phyloP scores from a whole-genome alignment of 2,797 vertebrate genomes.

The Eleutherodactylus coqui region DNA sequence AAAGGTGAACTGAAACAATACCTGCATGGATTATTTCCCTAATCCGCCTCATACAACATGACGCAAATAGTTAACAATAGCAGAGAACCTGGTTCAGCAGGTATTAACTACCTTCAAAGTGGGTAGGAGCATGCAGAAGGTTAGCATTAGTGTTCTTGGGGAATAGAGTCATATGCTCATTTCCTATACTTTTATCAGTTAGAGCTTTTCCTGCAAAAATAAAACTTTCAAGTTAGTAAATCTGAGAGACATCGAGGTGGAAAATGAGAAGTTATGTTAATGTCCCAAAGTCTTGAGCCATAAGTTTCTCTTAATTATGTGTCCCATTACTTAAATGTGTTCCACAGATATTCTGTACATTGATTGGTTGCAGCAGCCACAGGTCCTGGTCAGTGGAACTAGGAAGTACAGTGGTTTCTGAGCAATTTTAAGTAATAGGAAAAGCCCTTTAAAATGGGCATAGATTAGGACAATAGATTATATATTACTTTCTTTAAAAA shows the following conservation, averaged over 20 bases:
- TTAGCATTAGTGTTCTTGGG: not conserved
- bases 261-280: constrained; percentile 6
- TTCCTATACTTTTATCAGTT: constrained; percentile 23
- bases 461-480: too few species aligned
- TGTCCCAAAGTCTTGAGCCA: not conserved
- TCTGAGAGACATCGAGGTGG: constrained; percentile 1
- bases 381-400: too few species aligned
- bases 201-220: constrained; percentile 23
- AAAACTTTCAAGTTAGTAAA: constrained; percentile 4
- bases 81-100: constrained; percentile 1
- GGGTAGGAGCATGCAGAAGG: not conserved
- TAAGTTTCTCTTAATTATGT: constrained; percentile 1
- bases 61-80: not conserved
- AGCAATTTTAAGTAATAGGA: too few species aligned
- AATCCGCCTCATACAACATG: constrained; percentile 24
- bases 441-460: too few species aligned
- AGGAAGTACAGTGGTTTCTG: too few species aligned
- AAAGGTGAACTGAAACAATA: not conserved
- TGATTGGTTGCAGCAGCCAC: too few species aligned
- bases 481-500: too few species aligned
- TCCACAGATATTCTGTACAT: too few species aligned
- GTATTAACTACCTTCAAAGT: constrained; percentile 2
- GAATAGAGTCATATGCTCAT: constrained; percentile 12
- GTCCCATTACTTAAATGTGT: too few species aligned
- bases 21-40: not conserved